phyloP scores from a whole-genome alignment of 2,113 vertebrate species.

The Melanocharis versteri region DNA sequence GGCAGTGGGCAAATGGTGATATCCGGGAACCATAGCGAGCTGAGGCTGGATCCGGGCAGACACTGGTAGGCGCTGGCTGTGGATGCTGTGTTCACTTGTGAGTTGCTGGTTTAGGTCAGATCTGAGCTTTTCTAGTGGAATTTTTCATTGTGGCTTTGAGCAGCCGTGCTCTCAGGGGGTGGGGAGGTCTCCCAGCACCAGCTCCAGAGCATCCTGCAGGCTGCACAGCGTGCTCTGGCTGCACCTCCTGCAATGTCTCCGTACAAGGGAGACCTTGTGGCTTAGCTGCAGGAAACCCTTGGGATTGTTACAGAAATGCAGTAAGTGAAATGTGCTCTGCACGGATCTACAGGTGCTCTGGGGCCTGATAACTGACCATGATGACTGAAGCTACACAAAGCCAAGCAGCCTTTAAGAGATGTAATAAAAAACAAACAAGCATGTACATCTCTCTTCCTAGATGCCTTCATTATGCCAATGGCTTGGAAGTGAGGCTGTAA shows the following conservation, averaged over 20 bases:
- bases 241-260: rapidly evolving
- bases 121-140: background rate
- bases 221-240: rapidly evolving
- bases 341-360: rapidly evolving
- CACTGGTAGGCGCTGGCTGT: background rate
- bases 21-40: background rate
- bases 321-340: background rate
- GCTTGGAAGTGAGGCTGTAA: background rate
- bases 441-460: background rate
- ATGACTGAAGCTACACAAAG: background rate
- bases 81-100: rapidly evolving
- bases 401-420: background rate
- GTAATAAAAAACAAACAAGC: background rate
- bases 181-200: background rate
- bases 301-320: rapidly evolving
- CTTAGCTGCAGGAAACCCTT: background rate
- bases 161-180: rapidly evolving
- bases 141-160: background rate
- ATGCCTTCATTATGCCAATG: background rate
- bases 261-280: rapidly evolving
- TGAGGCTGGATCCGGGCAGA: rapidly evolving
- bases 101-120: background rate
- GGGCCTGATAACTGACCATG: no score
- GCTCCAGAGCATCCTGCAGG: rapidly evolving
- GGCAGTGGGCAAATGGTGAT: background rate